phyloP scores from a whole-genome alignment of 2,888 invertebrate species.

The Tiliacea citrago region DNA sequence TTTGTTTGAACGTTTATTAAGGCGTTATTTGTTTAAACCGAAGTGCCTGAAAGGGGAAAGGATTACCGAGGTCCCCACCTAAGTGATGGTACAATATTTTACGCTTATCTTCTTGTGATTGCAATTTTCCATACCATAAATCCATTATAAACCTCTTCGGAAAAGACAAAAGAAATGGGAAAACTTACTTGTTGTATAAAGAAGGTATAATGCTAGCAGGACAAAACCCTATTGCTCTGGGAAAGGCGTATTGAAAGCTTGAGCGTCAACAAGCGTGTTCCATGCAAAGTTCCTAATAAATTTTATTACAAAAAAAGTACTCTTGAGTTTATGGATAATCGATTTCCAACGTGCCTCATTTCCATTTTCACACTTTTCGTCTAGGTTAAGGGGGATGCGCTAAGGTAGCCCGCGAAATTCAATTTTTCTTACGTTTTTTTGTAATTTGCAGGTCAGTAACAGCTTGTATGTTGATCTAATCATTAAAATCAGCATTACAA shows the following conservation, averaged over 20 bases:
- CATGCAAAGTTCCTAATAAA: constrained; percentile 44
- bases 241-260: constrained; percentile 44
- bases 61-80: constrained; percentile 34
- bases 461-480: no score
- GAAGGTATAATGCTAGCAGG: constrained; percentile 12
- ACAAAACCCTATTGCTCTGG: constrained; percentile 28
- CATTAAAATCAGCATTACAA: no score
- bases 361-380: constrained; percentile 17
- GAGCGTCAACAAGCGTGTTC: constrained; percentile 49
- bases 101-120: constrained; percentile 49
- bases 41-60: constrained; percentile 63
- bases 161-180: constrained; percentile 37
- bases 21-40: constrained; percentile 72
- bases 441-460: no score
- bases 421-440: no score
- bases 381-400: neutral
- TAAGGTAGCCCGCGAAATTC: no score
- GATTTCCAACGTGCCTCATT: constrained; percentile 28
- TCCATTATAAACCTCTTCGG: constrained; percentile 36
- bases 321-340: constrained; percentile 33
- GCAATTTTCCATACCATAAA: constrained; percentile 51
- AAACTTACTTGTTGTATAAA: constrained; percentile 25
- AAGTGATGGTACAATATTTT: constrained; percentile 55
- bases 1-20: constrained; percentile 72
- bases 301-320: constrained; percentile 50